These are phyloP conservation scores for Phoebastria nigripes DNA, from an alignment of 2,797 vertebrate genomes.

Conservation along the genomic window DNA sequence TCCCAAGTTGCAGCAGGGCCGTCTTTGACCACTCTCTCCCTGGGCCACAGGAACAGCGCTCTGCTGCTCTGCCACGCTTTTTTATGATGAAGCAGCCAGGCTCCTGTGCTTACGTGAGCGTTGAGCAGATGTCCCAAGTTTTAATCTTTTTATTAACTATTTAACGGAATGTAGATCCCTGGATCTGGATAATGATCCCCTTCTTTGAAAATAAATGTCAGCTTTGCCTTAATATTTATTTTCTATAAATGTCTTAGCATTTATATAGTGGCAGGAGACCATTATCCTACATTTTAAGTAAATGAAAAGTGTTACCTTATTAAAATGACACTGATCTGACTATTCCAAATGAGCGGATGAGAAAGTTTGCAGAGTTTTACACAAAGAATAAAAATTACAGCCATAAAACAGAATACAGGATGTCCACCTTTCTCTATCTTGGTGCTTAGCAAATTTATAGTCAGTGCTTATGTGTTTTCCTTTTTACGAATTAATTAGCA, in stretches of 20 bases:
- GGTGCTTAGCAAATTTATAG: constrained; percentile 74
- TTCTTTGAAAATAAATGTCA: constrained; percentile 76
- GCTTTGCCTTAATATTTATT: constrained; percentile 80
- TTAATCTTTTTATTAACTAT: constrained; percentile 25
- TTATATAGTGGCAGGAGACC: constrained; percentile 66
- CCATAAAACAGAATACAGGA: constrained; percentile 71
- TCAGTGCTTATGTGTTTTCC: constrained; percentile 70
- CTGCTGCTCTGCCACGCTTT: constrained; percentile 1
- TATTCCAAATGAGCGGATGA: constrained; percentile 58
- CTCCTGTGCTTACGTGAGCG: background rate
- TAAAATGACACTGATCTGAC: constrained; percentile 73
- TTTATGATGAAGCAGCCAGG: background rate
- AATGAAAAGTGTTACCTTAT: constrained; percentile 77
- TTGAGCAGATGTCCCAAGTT: background rate
- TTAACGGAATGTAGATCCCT: constrained; percentile 54
- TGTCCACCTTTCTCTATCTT: constrained; percentile 76
- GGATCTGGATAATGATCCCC: constrained; percentile 67
- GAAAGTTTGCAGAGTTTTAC: constrained; percentile 70
- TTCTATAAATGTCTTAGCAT: constrained; percentile 78
- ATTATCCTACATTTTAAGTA: constrained; percentile 62
- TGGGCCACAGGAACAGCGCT: background rate
- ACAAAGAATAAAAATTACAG: constrained; percentile 60
- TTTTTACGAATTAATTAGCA: constrained; percentile 67
- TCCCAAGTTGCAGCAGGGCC: background rate
- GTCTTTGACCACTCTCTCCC: background rate